Percentiles rank a stretch among this genome's conserved stretches.
These are phyloP conservation scores for Sinodicranocentrus sp. DNA, from an alignment of 2,888 invertebrate genomes.

Conservation along the genomic window DNA sequence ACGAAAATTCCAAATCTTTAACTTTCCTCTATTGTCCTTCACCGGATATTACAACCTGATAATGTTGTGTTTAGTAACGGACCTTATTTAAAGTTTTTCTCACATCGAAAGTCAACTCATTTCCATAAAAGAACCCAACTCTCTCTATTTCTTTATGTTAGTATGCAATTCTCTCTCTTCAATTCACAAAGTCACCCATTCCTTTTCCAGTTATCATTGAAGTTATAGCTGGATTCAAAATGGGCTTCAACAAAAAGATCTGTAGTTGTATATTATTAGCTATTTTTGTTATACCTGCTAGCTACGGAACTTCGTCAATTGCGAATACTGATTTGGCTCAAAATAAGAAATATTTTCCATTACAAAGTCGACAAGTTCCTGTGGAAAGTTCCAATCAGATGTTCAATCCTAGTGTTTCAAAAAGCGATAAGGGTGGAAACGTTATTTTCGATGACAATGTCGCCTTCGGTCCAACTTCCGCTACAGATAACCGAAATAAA, in stretches of 20 bases:
- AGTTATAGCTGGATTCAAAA: conserved; percentile 38
- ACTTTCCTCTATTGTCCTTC: conserved; percentile 57
- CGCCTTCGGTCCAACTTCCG: conserved; percentile 42
- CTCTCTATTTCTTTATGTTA: not conserved
- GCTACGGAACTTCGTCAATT: conserved; percentile 2
- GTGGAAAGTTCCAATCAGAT: conserved; percentile 34
- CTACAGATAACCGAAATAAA: conserved; percentile 27
- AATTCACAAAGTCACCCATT: not conserved
- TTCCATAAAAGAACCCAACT: conserved; percentile 3
- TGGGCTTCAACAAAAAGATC: conserved; percentile 17
- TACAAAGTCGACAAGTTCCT: not conserved
- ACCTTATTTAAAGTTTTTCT: conserved; percentile 6
- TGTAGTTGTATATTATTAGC: not conserved
- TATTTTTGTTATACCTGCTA: not conserved
- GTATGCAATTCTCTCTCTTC: not conserved
- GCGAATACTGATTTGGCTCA: not conserved
- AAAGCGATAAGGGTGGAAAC: conserved; percentile 56
- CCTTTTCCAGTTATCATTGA: not conserved
- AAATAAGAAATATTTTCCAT: not conserved
- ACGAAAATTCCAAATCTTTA: conserved; percentile 27
- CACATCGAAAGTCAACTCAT: not conserved
- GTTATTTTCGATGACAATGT: conserved; percentile 61
- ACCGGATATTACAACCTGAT: conserved; percentile 58
- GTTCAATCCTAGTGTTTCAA: conserved; percentile 20
- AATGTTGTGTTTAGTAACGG: not conserved